Conservation (phyloP, 2,113 vertebrate species). For the Tragelaphus buxtoni region DNA sequence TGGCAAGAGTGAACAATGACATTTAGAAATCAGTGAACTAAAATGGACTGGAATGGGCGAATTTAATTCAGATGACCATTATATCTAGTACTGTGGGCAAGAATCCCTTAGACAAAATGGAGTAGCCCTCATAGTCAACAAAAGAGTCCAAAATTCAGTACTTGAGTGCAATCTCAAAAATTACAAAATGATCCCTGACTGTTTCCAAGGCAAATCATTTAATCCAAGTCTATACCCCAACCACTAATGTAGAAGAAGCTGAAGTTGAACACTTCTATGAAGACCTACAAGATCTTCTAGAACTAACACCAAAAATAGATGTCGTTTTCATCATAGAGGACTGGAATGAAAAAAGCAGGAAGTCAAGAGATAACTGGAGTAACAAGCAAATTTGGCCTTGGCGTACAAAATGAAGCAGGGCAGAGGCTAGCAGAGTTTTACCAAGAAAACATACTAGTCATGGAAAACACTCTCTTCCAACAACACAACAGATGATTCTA, state of each 20-base stretch:
- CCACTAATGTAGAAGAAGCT: neutral
- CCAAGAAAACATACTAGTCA: neutral
- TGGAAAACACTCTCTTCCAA: neutral
- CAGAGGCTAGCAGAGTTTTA: neutral
- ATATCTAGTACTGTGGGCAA: neutral
- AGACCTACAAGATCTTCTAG: neutral
- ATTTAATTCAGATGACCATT: neutral
- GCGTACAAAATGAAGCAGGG: neutral
- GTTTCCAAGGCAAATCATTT: neutral
- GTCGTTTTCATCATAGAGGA: neutral
- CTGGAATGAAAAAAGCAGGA: neutral
- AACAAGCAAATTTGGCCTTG: neutral
- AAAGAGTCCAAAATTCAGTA: neutral
- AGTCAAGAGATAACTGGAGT: neutral
- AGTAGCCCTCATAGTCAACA: neutral
- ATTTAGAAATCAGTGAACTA: neutral
- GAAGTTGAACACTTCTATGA: neutral
- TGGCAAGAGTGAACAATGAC: neutral
- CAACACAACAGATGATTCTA: neutral
- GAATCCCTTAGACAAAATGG: neutral
- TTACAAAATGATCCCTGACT: neutral
- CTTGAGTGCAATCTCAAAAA: neutral
- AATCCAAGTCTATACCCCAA: neutral
- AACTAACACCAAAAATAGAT: neutral
- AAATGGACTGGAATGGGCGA: neutral